Evolutionary conservation across 2,113 vertebrate genomes (phyloP), one percentile per base, ranked within the genome.

Genomic region (Euleptes europaea): DNA sequence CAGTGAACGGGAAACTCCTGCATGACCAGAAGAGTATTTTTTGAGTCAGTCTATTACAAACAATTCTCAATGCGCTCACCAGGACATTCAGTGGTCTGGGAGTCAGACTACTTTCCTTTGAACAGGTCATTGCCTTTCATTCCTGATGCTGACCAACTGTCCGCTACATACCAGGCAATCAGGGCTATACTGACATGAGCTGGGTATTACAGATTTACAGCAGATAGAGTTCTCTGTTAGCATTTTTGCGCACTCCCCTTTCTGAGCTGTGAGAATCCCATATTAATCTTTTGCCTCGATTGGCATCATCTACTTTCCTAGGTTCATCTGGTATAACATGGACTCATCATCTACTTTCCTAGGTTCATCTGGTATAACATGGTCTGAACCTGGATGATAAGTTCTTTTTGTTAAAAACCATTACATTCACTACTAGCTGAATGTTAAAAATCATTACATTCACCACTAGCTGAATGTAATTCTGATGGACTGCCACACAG

Each of bases 361-460:
- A 85, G 91, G 87, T 93, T 91, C 93, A 78, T 90, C 89, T 83
- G 92, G 88, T 93, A 88, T 86, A n/a, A 31, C 91, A 93, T 92
- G 83, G 91, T 95, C 94, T 96, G 95, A 95, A 84, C 84, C 90
- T 88, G 69, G 91, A 88, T 94, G 95, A 96, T 94, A 95, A 95
- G 94, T 88, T 92, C 92, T 94, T 82, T 92, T 94, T 93, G 92
- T 92, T 91, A 93, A 92, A 94, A 91, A 88, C 85, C 76, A 93
- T 95, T 93, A 91, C 85, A 57, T 86, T 91, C 13, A 57, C 91
- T 85, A 76, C 85, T 54, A 82, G n/a, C n/a, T n/a, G n/a, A n/a
- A n/a, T 93, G 92, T 92, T 91, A 93, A 92, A 94, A 91, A 88
- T 84, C 76, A 93, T 95, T 93, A 91, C 85, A 57, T 86, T 91